A percentile compares a stretch with the other conserved stretches of the same genome.
These are phyloP conservation scores for Fistularia tabacaria DNA, from an alignment of 2,797 vertebrate genomes.

Conservation along the genomic window DNA sequence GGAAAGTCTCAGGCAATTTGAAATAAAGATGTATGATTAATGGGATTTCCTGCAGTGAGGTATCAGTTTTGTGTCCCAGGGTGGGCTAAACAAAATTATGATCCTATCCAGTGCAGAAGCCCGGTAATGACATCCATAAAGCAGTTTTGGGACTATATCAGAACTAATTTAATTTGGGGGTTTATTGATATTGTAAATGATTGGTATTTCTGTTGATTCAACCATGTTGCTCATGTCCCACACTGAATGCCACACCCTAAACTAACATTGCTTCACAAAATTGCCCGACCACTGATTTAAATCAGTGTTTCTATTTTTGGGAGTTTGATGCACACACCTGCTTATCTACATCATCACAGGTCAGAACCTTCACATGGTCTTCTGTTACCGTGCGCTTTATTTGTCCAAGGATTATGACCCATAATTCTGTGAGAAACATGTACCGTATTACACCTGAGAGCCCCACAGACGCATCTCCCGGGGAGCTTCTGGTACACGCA, in stretches of 20 bases:
- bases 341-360: constrained; percentile 30
- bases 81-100: no score
- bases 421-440: constrained; percentile 28
- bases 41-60: no score
- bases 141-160: no score
- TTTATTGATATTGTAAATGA: no score
- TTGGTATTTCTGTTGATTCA: no score
- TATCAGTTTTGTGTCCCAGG: no score
- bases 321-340: constrained; percentile 30
- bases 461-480: constrained; percentile 37
- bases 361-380: constrained; percentile 28
- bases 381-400: constrained; percentile 29
- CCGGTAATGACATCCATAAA: no score
- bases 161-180: no score
- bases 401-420: constrained; percentile 29
- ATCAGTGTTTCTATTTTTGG: constrained; percentile 34
- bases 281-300: constrained; percentile 11
- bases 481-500: constrained; percentile 30
- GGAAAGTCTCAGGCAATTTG: no score
- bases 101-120: no score
- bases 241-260: constrained; percentile 6
- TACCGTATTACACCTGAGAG: constrained; percentile 38
- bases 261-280: constrained; percentile 7
- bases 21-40: no score
- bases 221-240: background rate